These are phyloP conservation scores for Odontamblyopus lacepedii DNA, from an alignment of 2,797 vertebrate species.

Conservation along the genomic window DNA sequence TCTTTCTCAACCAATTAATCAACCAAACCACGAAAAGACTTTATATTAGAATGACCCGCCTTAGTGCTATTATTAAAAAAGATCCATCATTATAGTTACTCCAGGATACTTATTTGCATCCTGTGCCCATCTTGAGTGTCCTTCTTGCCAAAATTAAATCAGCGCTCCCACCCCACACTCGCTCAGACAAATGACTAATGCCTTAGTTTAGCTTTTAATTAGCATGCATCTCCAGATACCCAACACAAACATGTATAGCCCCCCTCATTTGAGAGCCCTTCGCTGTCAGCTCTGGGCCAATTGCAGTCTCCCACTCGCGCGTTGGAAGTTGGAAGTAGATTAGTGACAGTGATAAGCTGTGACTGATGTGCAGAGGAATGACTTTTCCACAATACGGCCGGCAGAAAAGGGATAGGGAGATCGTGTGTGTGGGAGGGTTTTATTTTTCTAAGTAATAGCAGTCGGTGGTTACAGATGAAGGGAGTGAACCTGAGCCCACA, in stretches of 20 bases:
- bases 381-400: slow-evolving; percentile 39
- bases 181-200: slow-evolving; percentile 54
- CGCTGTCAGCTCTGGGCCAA: slow-evolving; percentile 34
- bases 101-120: slow-evolving; percentile 1
- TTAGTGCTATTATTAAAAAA: neutral
- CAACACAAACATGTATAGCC: slow-evolving; percentile 29
- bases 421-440: slow-evolving; percentile 22
- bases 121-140: slow-evolving; percentile 9
- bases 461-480: slow-evolving; percentile 22
- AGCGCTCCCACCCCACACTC: slow-evolving; percentile 28
- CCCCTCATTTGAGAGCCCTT: slow-evolving; percentile 30
- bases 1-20: too few relatives aligned
- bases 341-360: slow-evolving; percentile 56
- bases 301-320: slow-evolving; percentile 28
- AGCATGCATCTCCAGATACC: slow-evolving; percentile 48
- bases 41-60: neutral
- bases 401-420: slow-evolving; percentile 29
- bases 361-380: slow-evolving; percentile 49
- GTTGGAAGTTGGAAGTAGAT: slow-evolving; percentile 51
- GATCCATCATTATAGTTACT: neutral
- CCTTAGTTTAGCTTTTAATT: slow-evolving; percentile 72
- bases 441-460: slow-evolving; percentile 30
- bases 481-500: slow-evolving; percentile 2
- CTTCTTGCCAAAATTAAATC: slow-evolving; percentile 55
- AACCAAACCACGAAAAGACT: too few relatives aligned